phyloP scores from a whole-genome alignment of 2,888 invertebrate genomes.

The Ellobium chinense region DNA sequence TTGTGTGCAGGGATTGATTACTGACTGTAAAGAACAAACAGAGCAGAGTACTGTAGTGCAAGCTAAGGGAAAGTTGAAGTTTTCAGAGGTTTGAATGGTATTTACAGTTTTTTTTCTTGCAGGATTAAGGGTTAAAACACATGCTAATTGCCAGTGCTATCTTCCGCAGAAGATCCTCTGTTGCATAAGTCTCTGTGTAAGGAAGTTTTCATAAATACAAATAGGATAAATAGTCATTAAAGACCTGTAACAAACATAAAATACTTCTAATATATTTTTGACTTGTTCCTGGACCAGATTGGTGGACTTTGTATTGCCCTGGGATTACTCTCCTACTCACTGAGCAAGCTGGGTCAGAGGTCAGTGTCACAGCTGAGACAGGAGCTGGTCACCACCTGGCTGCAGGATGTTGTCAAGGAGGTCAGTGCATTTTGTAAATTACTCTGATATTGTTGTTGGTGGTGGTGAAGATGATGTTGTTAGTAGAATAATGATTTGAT shows the following conservation, averaged over 20 bases:
- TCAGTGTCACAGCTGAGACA: conserved; percentile 15
- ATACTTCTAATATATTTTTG: neutral
- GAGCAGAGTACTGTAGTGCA: no score
- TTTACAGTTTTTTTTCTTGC: no score
- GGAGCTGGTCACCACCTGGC: conserved; percentile 22
- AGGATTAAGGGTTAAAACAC: no score
- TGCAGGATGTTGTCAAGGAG: conserved; percentile 31
- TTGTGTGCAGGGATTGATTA: no score
- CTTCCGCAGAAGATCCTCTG: no score
- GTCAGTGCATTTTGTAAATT: neutral
- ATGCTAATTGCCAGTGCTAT: no score
- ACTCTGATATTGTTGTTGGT: neutral
- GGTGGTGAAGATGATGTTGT: no score
- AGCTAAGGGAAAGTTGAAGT: no score
- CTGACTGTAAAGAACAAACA: no score
- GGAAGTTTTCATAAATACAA: neutral
- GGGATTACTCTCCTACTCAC: conserved; percentile 25
- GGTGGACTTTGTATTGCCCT: conserved; percentile 29
- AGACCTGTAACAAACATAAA: neutral
- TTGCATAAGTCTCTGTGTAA: no score
- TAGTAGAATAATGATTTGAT: no score
- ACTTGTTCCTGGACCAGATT: neutral
- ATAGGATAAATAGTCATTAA: neutral
- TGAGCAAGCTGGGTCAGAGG: conserved; percentile 9
- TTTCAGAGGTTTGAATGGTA: no score